phyloP scores from a whole-genome alignment of 2,113 vertebrate genomes.

The Amia ocellicauda region DNA sequence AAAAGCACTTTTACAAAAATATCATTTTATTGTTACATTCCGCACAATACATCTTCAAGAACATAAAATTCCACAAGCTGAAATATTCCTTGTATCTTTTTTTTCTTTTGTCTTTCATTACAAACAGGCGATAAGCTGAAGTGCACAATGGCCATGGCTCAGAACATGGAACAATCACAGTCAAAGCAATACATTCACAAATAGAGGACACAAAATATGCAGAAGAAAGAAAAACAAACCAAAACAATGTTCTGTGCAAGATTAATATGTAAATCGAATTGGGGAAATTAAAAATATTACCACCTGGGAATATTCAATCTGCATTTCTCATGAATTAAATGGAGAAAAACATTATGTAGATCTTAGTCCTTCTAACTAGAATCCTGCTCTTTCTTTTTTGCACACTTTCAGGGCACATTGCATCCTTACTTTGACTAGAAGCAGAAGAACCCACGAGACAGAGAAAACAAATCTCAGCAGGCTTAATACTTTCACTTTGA shows the following conservation, averaged over 20 bases:
- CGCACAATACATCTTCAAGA: conserved; percentile 83
- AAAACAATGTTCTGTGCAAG: background rate
- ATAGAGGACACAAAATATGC: conserved; percentile 32
- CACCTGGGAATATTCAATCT: too few species aligned
- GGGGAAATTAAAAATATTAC: background rate
- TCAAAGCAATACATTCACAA: conserved; percentile 39
- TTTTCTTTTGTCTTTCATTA: conserved; percentile 40
- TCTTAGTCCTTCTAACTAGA: too few species aligned
- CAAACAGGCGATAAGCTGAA: conserved; percentile 55
- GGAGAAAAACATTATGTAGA: too few species aligned
- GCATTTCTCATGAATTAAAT: too few species aligned
- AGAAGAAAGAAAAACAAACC: conserved; percentile 35
- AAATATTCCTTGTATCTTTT: conserved; percentile 56
- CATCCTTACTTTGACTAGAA: too few species aligned
- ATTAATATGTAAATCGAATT: background rate
- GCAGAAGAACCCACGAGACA: too few species aligned
- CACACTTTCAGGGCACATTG: too few species aligned
- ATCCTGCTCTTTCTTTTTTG: too few species aligned
- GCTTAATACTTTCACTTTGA: too few species aligned
- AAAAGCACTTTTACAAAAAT: conserved; percentile 88
- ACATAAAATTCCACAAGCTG: conserved; percentile 83
- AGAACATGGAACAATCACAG: conserved; percentile 38
- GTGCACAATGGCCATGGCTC: conserved; percentile 41
- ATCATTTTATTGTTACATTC: conserved; percentile 97
- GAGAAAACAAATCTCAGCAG: too few species aligned